These are phyloP conservation scores for Metallyticus violacea DNA, from an alignment of 2,888 invertebrate species.

Conservation along the genomic window DNA sequence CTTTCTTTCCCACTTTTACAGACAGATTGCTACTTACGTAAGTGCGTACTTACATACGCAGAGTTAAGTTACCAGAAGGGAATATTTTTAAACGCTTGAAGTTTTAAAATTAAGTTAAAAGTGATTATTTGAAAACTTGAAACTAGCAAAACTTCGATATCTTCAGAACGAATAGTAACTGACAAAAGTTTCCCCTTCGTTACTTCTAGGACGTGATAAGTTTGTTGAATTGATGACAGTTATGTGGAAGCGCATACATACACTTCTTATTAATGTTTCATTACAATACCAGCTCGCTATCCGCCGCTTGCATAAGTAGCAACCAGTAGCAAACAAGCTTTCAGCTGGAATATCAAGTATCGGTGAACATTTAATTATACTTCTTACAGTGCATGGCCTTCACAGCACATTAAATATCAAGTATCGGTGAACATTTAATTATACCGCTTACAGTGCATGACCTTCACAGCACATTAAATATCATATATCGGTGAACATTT, in stretches of 20 bases:
- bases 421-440: no score
- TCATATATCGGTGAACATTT: no score
- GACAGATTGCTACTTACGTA: no score
- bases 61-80: no score
- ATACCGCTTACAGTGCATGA: no score
- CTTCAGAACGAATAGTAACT: neutral
- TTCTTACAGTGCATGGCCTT: neutral
- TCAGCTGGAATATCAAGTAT: neutral
- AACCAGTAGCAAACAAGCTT: neutral
- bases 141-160: neutral
- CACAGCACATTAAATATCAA: neutral
- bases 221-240: constrained; percentile 19
- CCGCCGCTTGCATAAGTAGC: constrained; percentile 14
- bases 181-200: neutral
- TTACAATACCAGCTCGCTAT: constrained; percentile 1
- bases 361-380: neutral
- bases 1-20: no score
- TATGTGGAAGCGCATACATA: constrained; percentile 4
- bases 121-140: no score
- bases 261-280: constrained; percentile 21
- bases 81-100: no score
- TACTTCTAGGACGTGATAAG: neutral
- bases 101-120: no score
- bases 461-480: no score
- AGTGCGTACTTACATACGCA: no score